Percentiles rank a stretch among this genome's conserved stretches.
Evolutionary conservation across 1,140 invertebrate species (phyloP).

Genomic region (Heterodera schachtii): DNA sequence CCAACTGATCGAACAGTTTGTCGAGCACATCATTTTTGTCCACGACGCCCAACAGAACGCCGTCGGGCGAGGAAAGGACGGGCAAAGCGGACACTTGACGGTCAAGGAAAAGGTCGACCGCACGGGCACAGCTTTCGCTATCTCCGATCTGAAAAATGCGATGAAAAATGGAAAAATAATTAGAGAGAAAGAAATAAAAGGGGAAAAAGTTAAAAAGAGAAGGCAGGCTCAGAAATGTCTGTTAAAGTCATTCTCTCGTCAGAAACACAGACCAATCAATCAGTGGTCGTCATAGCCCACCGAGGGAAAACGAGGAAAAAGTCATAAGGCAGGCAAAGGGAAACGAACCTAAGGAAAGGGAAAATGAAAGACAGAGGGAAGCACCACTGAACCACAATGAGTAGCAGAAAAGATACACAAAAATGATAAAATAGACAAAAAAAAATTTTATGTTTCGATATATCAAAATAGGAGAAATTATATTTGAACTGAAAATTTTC

Average conservation of each 20-base stretch:
- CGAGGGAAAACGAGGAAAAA: neutral
- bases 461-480: too few relatives aligned
- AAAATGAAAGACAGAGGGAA: neutral
- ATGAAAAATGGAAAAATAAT: too few relatives aligned
- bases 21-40: constrained; percentile 37
- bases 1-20: constrained; percentile 28
- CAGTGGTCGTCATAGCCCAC: neutral
- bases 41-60: constrained; percentile 28
- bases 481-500: too few relatives aligned
- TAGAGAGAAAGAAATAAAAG: too few relatives aligned
- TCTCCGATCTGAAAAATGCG: constrained; percentile 19
- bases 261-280: neutral
- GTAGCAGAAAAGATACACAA: too few relatives aligned
- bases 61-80: constrained; percentile 1
- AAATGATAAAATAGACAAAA: too few relatives aligned
- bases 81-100: constrained; percentile 20
- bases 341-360: neutral
- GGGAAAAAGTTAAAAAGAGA: neutral
- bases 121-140: constrained; percentile 24
- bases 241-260: neutral
- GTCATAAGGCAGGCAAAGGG: neutral
- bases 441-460: too few relatives aligned
- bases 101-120: constrained; percentile 34
- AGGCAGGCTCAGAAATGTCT: neutral
- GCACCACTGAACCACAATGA: neutral